Percentiles rank a stretch among this genome's conserved stretches.
Evolutionary conservation across 2,797 vertebrate genomes (phyloP).

Genomic region (Diplodus sargus): DNA sequence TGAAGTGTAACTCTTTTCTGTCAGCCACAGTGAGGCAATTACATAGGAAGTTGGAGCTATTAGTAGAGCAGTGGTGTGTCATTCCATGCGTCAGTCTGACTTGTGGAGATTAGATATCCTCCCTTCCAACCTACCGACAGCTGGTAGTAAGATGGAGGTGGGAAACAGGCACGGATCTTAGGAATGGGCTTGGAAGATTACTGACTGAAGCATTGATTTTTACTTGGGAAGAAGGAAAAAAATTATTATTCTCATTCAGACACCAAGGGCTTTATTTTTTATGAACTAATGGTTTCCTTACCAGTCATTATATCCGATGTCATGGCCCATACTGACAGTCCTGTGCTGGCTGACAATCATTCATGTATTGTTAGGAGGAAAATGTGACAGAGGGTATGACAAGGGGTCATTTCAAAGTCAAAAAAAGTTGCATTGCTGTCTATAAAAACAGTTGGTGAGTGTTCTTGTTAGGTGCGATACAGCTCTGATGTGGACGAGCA

Average conservation of each 20-base stretch:
- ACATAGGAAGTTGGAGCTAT: constrained; percentile 42
- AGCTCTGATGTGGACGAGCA: constrained; percentile 9
- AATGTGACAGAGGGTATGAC: not conserved
- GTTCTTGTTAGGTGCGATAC: not conserved
- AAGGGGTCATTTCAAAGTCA: not conserved
- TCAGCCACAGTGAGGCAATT: constrained; percentile 55
- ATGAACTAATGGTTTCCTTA: constrained; percentile 29
- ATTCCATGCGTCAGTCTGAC: constrained; percentile 50
- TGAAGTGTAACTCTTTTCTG: constrained; percentile 33
- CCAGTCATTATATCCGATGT: not conserved
- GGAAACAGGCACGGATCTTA: constrained; percentile 67
- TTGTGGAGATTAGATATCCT: constrained; percentile 44
- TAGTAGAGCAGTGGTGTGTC: constrained; percentile 30
- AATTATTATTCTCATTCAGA: constrained; percentile 68
- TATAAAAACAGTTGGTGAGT: not conserved
- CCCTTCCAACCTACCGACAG: constrained; percentile 41
- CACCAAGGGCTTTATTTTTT: constrained; percentile 47
- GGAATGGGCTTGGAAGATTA: constrained; percentile 65
- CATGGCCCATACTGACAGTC: constrained; percentile 1
- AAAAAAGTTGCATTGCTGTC: not conserved
- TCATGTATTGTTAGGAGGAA: not conserved
- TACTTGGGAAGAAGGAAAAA: constrained; percentile 67
- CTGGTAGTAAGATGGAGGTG: constrained; percentile 50
- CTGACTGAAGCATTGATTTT: constrained; percentile 80
- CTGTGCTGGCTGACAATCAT: constrained; percentile 19